These are phyloP conservation scores for Semicossyphus pulcher DNA, from an alignment of 2,113 vertebrate genomes.

Conservation along the genomic window DNA sequence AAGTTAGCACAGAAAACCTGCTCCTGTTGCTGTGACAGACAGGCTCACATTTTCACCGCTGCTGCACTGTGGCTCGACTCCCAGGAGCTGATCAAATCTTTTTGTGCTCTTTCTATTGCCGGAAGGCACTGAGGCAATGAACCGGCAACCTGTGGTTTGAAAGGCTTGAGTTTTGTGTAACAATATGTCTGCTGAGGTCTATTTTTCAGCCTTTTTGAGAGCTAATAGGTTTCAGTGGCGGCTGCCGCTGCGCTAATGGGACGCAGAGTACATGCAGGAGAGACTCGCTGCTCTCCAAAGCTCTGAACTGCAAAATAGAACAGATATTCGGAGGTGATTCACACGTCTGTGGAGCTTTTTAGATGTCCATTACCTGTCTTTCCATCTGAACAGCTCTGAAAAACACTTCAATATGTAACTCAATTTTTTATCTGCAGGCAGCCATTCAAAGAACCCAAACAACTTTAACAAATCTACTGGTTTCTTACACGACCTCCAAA, in stretches of 20 bases:
- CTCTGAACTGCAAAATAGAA: slow-evolving; percentile 4
- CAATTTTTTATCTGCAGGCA: no score
- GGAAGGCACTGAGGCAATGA: slow-evolving; percentile 56
- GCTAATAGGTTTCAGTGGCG: slow-evolving; percentile 43
- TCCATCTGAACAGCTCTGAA: no score
- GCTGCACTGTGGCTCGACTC: slow-evolving; percentile 39
- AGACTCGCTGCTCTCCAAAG: not conserved
- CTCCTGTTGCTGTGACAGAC: not conserved
- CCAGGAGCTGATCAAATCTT: slow-evolving; percentile 47
- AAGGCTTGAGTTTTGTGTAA: slow-evolving; percentile 39
- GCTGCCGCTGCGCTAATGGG: slow-evolving; percentile 36
- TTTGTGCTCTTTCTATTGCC: slow-evolving; percentile 47
- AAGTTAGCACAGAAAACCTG: not conserved
- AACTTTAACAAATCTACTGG: no score
- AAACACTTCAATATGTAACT: no score
- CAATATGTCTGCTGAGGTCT: slow-evolving; percentile 37
- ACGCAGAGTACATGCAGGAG: not conserved
- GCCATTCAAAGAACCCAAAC: no score
- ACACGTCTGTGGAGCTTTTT: not conserved
- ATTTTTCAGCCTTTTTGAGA: slow-evolving; percentile 39
- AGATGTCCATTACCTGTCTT: no score
- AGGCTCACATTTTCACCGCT: slow-evolving; percentile 25
- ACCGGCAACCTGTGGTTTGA: slow-evolving; percentile 30
- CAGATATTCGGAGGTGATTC: not conserved
- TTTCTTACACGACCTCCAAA: no score